Conservation (phyloP, 2,113 vertebrate species). For the Cricetomys ansorgei region DNA sequence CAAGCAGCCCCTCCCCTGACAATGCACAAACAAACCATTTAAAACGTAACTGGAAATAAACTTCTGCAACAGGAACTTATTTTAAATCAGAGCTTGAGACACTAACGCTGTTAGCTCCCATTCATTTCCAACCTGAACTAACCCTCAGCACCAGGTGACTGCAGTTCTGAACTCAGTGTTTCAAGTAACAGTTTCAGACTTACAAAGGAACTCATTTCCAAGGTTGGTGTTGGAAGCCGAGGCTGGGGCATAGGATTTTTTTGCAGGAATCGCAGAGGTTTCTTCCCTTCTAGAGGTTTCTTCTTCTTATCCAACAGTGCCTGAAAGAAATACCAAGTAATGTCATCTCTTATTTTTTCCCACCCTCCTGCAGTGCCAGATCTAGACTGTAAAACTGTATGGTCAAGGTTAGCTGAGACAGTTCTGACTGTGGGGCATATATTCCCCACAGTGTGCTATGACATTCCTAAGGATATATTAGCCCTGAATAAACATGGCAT, state of each 20-base stretch:
- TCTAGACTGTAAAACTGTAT: not conserved
- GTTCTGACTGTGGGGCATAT: not conserved
- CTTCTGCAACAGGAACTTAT: too few species aligned
- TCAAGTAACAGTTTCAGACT: conserved; percentile 65
- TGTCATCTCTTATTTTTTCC: not conserved
- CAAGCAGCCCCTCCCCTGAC: too few species aligned
- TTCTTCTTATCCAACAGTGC: conserved; percentile 86
- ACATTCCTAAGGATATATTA: not conserved
- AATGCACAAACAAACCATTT: too few species aligned
- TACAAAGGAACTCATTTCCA: conserved; percentile 89
- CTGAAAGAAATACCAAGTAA: conserved; percentile 82
- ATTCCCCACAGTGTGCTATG: not conserved
- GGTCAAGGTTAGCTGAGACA: not conserved
- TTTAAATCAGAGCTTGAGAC: not conserved
- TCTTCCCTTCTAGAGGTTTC: conserved; percentile 76
- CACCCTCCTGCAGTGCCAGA: not conserved
- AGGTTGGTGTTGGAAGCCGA: conserved; percentile 89
- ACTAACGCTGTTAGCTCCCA: not conserved
- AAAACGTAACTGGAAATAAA: too few species aligned
- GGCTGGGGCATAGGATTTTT: conserved; percentile 85
- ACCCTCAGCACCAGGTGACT: not conserved
- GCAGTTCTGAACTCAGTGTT: conserved; percentile 1
- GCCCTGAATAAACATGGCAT: not conserved
- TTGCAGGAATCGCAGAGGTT: conserved; percentile 85
- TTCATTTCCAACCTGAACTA: conserved; percentile 26